These are phyloP conservation scores for Drosophila ironensis DNA, from an alignment of 1,140 invertebrate genomes.

Conservation along the genomic window DNA sequence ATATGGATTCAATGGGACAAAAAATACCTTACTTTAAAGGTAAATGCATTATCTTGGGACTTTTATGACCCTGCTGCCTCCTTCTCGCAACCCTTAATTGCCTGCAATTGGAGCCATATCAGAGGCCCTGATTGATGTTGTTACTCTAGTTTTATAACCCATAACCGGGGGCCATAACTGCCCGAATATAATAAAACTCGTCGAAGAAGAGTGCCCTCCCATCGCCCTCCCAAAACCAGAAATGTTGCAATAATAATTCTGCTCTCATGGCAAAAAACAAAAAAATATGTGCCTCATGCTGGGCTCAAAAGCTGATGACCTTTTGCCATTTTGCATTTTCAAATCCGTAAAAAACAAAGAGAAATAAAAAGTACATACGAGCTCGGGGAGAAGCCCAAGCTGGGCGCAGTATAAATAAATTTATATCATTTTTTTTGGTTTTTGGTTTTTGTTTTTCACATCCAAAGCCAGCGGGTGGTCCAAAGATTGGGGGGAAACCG, in stretches of 20 bases:
- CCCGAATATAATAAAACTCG: conserved; percentile 23
- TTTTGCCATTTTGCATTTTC: conserved; percentile 70
- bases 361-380: conserved; percentile 13
- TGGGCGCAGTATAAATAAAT: conserved; percentile 60
- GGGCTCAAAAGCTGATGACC: conserved; percentile 60
- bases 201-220: neutral
- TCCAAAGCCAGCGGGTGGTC: conserved; percentile 53
- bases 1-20: no score
- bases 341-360: conserved; percentile 19
- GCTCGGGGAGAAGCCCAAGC: conserved; percentile 34
- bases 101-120: conserved; percentile 23
- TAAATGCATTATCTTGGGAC: neutral
- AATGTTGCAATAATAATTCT: conserved; percentile 46
- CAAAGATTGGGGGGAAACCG: conserved; percentile 1
- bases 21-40: no score
- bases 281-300: conserved; percentile 49
- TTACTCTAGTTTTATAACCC: conserved; percentile 38
- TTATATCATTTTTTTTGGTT: conserved; percentile 69
- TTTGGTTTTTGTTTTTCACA: conserved; percentile 17
- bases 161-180: conserved; percentile 22
- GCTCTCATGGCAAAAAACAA: conserved; percentile 27
- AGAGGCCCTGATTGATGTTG: conserved; percentile 23
- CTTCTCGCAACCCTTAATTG: conserved; percentile 4
- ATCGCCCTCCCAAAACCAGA: conserved; percentile 15
- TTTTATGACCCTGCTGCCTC: conserved; percentile 8